These are phyloP conservation scores for Pelecanoides urinatrix DNA, from an alignment of 2,113 vertebrate genomes.

Conservation along the genomic window DNA sequence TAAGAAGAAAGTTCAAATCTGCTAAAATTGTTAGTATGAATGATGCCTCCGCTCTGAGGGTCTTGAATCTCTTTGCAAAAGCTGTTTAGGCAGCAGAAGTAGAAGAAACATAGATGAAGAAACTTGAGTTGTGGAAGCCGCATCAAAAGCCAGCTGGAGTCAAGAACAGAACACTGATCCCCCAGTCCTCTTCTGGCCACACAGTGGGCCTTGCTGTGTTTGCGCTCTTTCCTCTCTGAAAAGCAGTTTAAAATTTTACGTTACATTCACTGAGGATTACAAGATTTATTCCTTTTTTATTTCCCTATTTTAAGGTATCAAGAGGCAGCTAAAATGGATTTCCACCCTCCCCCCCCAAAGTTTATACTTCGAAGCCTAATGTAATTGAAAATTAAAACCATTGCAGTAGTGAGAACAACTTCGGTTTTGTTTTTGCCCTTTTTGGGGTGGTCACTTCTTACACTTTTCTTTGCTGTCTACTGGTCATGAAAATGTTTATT, in stretches of 20 bases:
- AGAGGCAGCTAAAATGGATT: not conserved
- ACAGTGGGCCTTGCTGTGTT: not conserved
- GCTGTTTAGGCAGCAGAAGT: not conserved
- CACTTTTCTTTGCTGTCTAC: not conserved
- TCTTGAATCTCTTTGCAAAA: not conserved
- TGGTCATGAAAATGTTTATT: not conserved
- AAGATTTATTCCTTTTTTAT: not conserved
- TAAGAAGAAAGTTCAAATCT: not conserved
- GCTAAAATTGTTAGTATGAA: not conserved
- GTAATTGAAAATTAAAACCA: not conserved
- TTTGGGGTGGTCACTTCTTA: not conserved
- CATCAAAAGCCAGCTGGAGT: not conserved
- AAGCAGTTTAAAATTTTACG: not conserved
- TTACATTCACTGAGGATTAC: not conserved
- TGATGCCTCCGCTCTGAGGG: not conserved
- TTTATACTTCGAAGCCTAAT: not conserved
- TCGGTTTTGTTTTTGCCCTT: not conserved
- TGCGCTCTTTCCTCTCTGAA: not conserved
- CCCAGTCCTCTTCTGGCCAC: not conserved
- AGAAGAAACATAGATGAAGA: not conserved
- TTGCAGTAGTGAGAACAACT: not conserved
- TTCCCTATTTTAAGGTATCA: not conserved
- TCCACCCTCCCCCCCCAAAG: not conserved
- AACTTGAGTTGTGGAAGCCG: not conserved
- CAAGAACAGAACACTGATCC: not conserved